Percentiles rank a stretch among this genome's conserved stretches.
Conservation (phyloP, 1,140 invertebrate species). For the Gonioctena quinquepunctata region DNA sequence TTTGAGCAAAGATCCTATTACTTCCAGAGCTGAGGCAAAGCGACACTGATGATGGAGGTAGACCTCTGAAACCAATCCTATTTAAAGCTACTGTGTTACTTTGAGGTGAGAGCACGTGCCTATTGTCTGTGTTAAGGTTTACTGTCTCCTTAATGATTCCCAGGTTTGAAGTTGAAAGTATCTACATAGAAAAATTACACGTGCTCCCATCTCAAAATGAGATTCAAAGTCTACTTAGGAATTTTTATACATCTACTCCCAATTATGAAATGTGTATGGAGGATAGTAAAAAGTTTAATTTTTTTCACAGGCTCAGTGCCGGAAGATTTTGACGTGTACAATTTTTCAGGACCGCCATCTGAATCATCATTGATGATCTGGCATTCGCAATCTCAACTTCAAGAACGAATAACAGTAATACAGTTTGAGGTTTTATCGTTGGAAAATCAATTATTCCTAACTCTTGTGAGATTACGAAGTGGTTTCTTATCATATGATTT, state of each 20-base stretch:
- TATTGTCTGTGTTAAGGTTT: too few relatives aligned
- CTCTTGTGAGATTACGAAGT: not conserved
- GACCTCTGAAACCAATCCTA: too few relatives aligned
- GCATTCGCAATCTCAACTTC: too few relatives aligned
- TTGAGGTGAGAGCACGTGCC: too few relatives aligned
- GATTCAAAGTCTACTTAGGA: not conserved
- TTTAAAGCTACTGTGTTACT: too few relatives aligned
- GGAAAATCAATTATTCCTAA: not conserved
- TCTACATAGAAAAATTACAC: not conserved
- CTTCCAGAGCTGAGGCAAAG: too few relatives aligned
- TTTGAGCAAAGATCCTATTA: too few relatives aligned
- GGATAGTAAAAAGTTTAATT: not conserved
- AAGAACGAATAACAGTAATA: too few relatives aligned
- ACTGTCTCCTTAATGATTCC: too few relatives aligned
- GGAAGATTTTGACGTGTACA: not conserved
- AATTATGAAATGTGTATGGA: not conserved
- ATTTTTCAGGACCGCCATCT: not conserved
- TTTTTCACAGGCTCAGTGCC: not conserved
- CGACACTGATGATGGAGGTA: too few relatives aligned
- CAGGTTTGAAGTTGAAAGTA: conserved; percentile 5
- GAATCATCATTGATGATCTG: too few relatives aligned
- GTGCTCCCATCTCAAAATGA: too few relatives aligned
- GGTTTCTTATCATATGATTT: not conserved
- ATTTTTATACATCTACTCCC: not conserved
- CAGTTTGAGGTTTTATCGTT: not conserved